Evolutionary conservation across 2,888 invertebrate species (phyloP).

Genomic region (Spicauda simplicius): DNA sequence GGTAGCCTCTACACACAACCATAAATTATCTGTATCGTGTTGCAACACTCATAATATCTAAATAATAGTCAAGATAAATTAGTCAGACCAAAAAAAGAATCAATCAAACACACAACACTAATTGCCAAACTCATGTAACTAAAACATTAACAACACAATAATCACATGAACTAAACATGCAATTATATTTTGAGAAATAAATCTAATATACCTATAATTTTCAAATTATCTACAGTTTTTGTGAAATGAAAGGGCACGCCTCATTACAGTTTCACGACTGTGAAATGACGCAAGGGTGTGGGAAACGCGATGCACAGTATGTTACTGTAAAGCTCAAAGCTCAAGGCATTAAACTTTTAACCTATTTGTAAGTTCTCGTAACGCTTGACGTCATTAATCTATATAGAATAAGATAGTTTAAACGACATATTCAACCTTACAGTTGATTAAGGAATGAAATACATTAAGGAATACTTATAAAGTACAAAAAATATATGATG

Average conservation of each 20-base stretch:
- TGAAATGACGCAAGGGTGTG: conserved; percentile 19
- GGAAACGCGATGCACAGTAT: conserved; percentile 1
- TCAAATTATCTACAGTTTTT: conserved; percentile 1
- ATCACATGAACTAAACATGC: background rate
- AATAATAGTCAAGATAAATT: too few relatives aligned
- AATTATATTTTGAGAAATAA: background rate
- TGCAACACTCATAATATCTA: too few relatives aligned
- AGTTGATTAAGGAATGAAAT: too few relatives aligned
- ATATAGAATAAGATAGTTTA: background rate
- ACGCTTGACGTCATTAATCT: background rate
- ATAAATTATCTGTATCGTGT: too few relatives aligned
- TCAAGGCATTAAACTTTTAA: background rate
- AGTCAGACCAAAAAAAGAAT: too few relatives aligned
- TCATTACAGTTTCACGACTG: conserved; percentile 42
- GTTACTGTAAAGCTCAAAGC: conserved; percentile 9
- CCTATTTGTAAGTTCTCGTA: too few relatives aligned
- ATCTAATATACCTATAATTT: background rate
- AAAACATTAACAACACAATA: background rate
- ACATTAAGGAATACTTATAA: too few relatives aligned
- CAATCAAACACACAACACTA: too few relatives aligned
- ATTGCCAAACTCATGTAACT: too few relatives aligned
- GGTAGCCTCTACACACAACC: too few relatives aligned
- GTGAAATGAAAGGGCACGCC: conserved; percentile 44
- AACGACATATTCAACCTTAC: too few relatives aligned
- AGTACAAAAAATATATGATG: too few relatives aligned